These are phyloP conservation scores for Rhipidura dahli DNA, from an alignment of 2,113 vertebrate genomes.

Conservation along the genomic window DNA sequence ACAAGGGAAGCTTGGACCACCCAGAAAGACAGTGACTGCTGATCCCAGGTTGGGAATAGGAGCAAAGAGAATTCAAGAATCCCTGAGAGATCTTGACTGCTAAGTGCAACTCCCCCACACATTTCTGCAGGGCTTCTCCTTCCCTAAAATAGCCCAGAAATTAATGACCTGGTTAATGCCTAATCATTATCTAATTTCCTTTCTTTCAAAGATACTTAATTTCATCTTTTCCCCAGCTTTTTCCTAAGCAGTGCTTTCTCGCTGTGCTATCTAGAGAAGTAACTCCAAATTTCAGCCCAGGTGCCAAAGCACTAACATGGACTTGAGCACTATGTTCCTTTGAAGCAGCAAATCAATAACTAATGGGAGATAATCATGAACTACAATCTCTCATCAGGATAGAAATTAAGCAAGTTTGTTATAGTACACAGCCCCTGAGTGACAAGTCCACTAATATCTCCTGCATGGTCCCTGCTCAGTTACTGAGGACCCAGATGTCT, in stretches of 20 bases:
- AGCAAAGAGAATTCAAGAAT: background rate
- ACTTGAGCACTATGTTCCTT: accelerated
- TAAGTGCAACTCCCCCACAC: background rate
- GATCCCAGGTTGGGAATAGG: background rate
- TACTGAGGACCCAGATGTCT: background rate
- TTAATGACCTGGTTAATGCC: conserved; percentile 28
- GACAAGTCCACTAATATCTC: background rate
- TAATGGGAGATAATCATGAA: background rate
- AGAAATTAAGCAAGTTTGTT: background rate
- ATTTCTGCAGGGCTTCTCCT: background rate
- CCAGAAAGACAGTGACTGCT: background rate
- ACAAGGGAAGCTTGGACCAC: background rate
- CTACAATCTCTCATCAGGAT: background rate
- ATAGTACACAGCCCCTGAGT: background rate
- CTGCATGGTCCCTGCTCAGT: background rate
- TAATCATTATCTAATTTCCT: background rate
- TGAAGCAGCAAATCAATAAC: background rate
- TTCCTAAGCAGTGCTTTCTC: background rate
- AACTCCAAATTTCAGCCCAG: background rate
- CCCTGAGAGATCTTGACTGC: background rate
- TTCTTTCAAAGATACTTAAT: background rate
- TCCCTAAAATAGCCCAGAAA: conserved; percentile 25
- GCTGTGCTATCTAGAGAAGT: background rate
- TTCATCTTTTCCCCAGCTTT: background rate
- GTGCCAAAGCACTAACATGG: background rate